A percentile compares a stretch with the other conserved stretches of the same genome.
Evolutionary conservation across 2,888 invertebrate genomes (phyloP).

Genomic region (Heterodera filipjevi): DNA sequence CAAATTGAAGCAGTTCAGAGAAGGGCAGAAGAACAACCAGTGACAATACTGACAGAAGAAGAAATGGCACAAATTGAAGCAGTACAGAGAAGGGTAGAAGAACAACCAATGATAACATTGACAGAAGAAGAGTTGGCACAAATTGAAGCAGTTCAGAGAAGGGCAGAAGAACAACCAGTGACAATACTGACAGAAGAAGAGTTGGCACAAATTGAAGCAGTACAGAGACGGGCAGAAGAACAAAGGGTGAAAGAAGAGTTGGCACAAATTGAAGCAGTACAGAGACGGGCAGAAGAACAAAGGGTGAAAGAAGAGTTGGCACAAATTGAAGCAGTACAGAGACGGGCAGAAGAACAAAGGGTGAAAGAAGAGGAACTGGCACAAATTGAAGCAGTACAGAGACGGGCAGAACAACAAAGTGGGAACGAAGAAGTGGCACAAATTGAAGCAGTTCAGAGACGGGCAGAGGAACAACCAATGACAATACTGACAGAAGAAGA

Average conservation of each 20-base stretch:
- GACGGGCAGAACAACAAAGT: constrained; percentile 39
- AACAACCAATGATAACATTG: too few relatives aligned
- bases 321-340: constrained; percentile 37
- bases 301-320: background rate
- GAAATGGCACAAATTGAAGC: constrained; percentile 51
- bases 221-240: constrained; percentile 35
- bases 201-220: constrained; percentile 37
- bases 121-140: constrained; percentile 40
- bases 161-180: too few relatives aligned
- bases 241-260: background rate
- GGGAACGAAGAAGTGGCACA: background rate
- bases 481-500: background rate
- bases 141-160: constrained; percentile 31
- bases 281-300: constrained; percentile 32
- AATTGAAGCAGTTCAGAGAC: background rate
- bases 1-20: constrained; percentile 18
- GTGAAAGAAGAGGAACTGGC: constrained; percentile 52
- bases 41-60: constrained; percentile 44
- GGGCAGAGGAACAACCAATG: background rate
- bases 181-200: too few relatives aligned
- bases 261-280: constrained; percentile 35
- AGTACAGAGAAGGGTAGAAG: constrained; percentile 34
- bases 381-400: constrained; percentile 43
- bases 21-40: background rate
- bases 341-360: constrained; percentile 33